Base-by-base conservation (phyloP, 1,140 invertebrate genomes). In the Nylanderia fulva region DNA sequence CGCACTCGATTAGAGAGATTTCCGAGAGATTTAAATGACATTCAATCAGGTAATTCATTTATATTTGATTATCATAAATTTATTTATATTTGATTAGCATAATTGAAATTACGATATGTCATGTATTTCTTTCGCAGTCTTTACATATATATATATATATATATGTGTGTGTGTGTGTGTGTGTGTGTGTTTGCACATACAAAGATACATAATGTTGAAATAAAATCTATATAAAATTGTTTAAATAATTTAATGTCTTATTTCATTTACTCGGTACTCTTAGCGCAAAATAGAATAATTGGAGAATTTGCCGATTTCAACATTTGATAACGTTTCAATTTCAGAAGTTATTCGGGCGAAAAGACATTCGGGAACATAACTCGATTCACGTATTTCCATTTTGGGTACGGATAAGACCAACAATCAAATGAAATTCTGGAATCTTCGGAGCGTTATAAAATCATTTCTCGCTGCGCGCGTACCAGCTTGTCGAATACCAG, bases 251-350 rank as follows among this genome's bases (percentile, higher is more conserved):
- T 58, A 39, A 58, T 21, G 7, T 58, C 36, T 72, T 72, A 82
- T 82, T 71, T 82, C 66, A 82, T 58, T 82, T 45, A 71, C 3
- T 8, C 6, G 1, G 0, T 42, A 24, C n/a, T 33, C 36, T 45
- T 71, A 45, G 27, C 42, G 0, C 5, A 33, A 39, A 58, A 15
- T 24, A 27, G 54, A 42, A 82, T 82, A 82, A 72, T 82, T 82
- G 7, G 52, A 24, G 66, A 72, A 5, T 45, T 82, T 45, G 77
- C 36, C 66, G 52, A 72, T 61, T 71, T 72, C 77, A n/a, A 45
- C 66, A 72, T 82, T 56, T 72, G 77, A 82, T 82, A 82, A 82
- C 77, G 66, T 82, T 82, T 82, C 77, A 82, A 82, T 82, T 82
- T 82, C 77, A 58, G 66, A 72, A 82, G 77, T 82, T 72, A 72